These are phyloP conservation scores for Pangasius mekongensis DNA, from an alignment of 2,797 vertebrate genomes.

Conservation along the genomic window DNA sequence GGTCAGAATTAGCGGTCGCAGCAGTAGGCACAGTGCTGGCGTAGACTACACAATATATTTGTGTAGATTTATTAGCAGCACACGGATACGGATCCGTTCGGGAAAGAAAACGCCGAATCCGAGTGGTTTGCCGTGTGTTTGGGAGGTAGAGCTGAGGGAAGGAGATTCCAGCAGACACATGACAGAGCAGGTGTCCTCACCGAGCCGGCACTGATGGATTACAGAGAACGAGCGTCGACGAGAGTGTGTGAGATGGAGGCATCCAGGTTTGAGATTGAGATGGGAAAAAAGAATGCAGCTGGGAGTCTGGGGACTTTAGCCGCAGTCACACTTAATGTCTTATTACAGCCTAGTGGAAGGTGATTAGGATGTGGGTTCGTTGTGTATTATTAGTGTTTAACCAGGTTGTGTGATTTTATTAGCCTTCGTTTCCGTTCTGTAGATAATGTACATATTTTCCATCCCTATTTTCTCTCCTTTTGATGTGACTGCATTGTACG, in stretches of 20 bases:
- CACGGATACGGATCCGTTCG: neutral
- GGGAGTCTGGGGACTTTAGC: neutral
- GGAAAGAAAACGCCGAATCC: neutral
- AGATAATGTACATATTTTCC: neutral
- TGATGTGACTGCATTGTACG: neutral
- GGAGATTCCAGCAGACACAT: slow-evolving; percentile 65
- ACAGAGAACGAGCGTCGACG: slow-evolving; percentile 27
- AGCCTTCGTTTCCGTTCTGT: neutral
- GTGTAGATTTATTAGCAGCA: neutral
- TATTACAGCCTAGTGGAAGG: neutral
- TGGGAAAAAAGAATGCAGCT: neutral
- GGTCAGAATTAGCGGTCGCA: neutral
- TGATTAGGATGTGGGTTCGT: neutral
- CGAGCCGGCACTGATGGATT: slow-evolving; percentile 76
- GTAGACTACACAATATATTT: neutral
- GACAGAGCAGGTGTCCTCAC: slow-evolving; percentile 68
- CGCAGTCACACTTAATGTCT: neutral
- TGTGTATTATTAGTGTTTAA: neutral
- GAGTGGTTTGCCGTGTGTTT: neutral
- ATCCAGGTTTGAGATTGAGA: slow-evolving; percentile 40
- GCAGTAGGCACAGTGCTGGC: neutral
- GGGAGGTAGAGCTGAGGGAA: neutral
- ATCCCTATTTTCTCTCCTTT: neutral
- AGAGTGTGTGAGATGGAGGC: slow-evolving; percentile 31
- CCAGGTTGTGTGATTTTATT: neutral